Evolutionary conservation across 2,888 invertebrate species (phyloP), one percentile per base, ranked within the genome.

Genomic region (Tethea ocularis): DNA sequence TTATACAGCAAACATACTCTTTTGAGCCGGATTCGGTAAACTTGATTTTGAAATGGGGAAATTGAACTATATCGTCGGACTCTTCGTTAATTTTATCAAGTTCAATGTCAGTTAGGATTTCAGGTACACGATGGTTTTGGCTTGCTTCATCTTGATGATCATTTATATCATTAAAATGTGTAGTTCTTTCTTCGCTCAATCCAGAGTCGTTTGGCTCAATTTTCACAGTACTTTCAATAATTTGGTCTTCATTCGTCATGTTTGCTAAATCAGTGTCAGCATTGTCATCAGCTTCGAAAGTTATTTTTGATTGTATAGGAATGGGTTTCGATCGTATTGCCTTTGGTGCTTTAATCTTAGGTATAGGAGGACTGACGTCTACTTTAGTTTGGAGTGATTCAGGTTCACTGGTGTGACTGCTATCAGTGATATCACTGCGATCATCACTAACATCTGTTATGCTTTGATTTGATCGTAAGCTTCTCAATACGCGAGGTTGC

Each of bases 1-100:
- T 91, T 54, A 93, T 86, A 63, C 91, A 91, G 66, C 91, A 91
- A 23, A 87, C 75, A 60, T 91, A 91, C 73, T 89, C 89, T 64
- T 89, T 89, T 4, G 77, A 69, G 4, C 91, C 89, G 38, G 82
- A 65, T 11, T 74, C 76, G 17, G 79, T 80, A 52, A 71, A 76
- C 53, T 68, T 74, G 2, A 88, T 71, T 80, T 88, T 89, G 62
- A 93, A 91, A 74, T 92, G 92, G 0, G 92, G 81, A 66, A 78
- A 80, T 52, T 74, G 71, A 15, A 77, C 57, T 23, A 84, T 74
- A 52, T 78, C 78, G 62, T 68, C 71, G 2, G 77, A 69, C 33
- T 53, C 58, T 59, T 41, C 58, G 22, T 38, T 57, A 22, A 60
- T 55, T 15, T 61, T 57, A 0, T 52, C 51, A 55, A 61, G 57